A percentile compares a stretch with the other conserved stretches of the same genome.
phyloP scores from a whole-genome alignment of 2,113 vertebrate species.

The Phaethornis superciliosus region DNA sequence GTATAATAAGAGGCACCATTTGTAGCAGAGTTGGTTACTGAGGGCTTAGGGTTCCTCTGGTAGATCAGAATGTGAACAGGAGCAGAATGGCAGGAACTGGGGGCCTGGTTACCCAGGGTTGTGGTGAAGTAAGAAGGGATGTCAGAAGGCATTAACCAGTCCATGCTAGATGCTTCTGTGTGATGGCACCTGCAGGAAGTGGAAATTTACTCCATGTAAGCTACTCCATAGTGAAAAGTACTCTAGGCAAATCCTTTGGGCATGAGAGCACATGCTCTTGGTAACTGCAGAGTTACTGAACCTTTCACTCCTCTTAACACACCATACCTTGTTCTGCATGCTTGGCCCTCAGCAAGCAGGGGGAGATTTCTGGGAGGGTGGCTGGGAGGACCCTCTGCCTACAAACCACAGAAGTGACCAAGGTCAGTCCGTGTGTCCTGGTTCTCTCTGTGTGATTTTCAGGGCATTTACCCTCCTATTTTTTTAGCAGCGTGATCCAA shows the following conservation, averaged over 20 bases:
- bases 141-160: not conserved
- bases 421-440: rapidly evolving
- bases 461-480: too few species aligned
- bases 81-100: too few species aligned
- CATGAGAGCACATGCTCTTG: too few species aligned
- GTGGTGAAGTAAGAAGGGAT: not conserved
- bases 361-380: not conserved
- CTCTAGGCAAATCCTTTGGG: not conserved
- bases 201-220: not conserved
- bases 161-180: not conserved
- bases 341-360: not conserved
- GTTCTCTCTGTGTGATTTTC: not conserved
- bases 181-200: not conserved
- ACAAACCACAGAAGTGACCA: rapidly evolving
- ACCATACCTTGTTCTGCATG: rapidly evolving
- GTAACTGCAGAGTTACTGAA: not conserved
- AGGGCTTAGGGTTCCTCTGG: not conserved
- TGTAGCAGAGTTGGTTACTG: not conserved
- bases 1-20: not conserved
- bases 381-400: not conserved
- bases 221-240: not conserved
- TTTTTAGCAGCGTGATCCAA: not conserved
- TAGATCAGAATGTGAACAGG: not conserved
- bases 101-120: not conserved
- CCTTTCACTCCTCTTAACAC: not conserved